Conservation (phyloP, 2,113 vertebrate species). For the Syngnathus floridae region DNA sequence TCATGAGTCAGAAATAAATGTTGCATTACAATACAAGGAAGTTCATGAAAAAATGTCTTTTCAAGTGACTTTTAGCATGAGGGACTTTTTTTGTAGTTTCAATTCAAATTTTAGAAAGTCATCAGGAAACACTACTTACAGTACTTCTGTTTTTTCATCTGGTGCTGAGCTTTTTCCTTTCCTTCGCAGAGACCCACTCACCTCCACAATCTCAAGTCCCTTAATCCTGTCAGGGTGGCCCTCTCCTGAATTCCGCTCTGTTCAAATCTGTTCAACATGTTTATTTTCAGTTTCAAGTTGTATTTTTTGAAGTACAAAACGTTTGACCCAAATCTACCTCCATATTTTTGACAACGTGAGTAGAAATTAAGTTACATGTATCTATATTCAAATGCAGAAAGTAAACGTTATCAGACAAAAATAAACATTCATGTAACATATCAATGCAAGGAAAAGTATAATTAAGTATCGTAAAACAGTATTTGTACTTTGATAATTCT, state of each 20-base stretch:
- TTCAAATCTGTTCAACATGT: slow-evolving; percentile 21
- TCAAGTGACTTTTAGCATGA: slow-evolving; percentile 7
- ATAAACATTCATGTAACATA: too few relatives aligned
- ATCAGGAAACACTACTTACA: neutral
- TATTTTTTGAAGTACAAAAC: too few relatives aligned
- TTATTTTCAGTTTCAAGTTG: too few relatives aligned
- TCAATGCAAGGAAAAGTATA: too few relatives aligned
- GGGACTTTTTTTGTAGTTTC: slow-evolving; percentile 11
- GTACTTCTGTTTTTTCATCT: neutral
- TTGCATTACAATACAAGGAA: slow-evolving; percentile 16
- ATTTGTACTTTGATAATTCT: too few relatives aligned
- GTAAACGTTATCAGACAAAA: too few relatives aligned
- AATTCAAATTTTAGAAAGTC: neutral
- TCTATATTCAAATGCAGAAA: too few relatives aligned
- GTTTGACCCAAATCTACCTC: too few relatives aligned
- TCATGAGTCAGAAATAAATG: slow-evolving; percentile 53
- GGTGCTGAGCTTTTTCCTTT: neutral
- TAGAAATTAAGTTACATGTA: too few relatives aligned
- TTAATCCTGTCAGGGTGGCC: slow-evolving; percentile 47
- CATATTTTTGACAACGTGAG: too few relatives aligned
- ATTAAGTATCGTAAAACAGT: too few relatives aligned
- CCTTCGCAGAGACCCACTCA: slow-evolving; percentile 19
- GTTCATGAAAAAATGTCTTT: slow-evolving; percentile 17
- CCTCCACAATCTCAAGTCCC: slow-evolving; percentile 42
- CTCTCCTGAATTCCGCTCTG: slow-evolving; percentile 45